Evolutionary conservation across 2,113 vertebrate species (phyloP), one percentile per base, ranked within the genome.

Genomic region (Silurus glanis): DNA sequence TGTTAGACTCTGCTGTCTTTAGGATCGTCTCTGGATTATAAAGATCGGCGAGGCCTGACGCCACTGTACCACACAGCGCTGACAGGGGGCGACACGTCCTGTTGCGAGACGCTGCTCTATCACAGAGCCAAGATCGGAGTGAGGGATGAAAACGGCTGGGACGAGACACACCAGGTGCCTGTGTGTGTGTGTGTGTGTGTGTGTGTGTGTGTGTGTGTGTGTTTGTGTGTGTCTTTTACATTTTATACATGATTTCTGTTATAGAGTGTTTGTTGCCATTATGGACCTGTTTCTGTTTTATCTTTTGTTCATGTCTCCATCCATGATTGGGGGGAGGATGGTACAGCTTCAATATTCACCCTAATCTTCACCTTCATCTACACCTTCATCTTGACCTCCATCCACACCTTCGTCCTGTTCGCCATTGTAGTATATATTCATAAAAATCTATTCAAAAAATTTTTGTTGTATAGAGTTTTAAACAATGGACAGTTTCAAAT

Each of bases 61-160:
- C 96, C 97, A 1, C 95, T 98, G 19, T 98, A 98, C 93, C 97
- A 98, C 93, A 97, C 97, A 71, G 97, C 97, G 82, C 96, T 98
- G 95, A 97, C 96, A 55, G 97, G 97, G 82, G 97, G 97, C 0
- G 97, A 97, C 91, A 97, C 97, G 83, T 96, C 96, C 89, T 98
- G 97, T 94, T 98, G 97, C 6, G 97, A 98, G 92, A 96, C 97
- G 49, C 94, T 98, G 74, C 95, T 98, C 2, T 97, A 95, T 92
- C 96, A 97, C 92, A 94, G 94, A 51, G 96, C 96, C 88, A 95
- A 95, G 89, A 92, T 98, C 88, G 97, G 96, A 75, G 92, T 96
- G 56, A 93, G 95, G 21, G 97, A 98, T 1, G 97, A 98, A 94
- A 98, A 98, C 17, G 97, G 97, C 92, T 98, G 97, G 97, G 97